Evolutionary conservation across 2,797 vertebrate species (phyloP).

Genomic region (Brachyrhaphis roseni): DNA sequence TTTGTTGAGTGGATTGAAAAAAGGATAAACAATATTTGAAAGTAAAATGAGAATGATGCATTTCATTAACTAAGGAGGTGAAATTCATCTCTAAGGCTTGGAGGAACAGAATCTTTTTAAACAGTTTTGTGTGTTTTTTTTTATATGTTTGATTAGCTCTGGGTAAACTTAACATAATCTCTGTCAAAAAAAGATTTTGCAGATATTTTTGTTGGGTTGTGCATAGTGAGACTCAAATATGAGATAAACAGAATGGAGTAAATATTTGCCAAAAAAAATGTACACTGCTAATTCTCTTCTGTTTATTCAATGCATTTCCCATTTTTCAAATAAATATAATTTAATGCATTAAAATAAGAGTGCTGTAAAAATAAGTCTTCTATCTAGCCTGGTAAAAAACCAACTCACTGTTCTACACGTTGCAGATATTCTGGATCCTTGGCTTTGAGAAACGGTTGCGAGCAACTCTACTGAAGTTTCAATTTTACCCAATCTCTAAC

Average conservation of each 20-base stretch:
- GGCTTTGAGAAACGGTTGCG: too few relatives aligned
- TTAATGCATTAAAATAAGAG: not conserved
- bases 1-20: constrained; percentile 24
- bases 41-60: constrained; percentile 59
- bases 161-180: not conserved
- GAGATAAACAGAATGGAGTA: constrained; percentile 1
- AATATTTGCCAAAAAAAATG: not conserved
- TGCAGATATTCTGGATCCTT: too few relatives aligned
- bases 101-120: constrained; percentile 22
- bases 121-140: not conserved
- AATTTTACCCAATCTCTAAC: too few relatives aligned
- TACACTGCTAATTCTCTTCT: not conserved
- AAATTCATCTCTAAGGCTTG: constrained; percentile 48
- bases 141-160: not conserved
- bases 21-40: constrained; percentile 49
- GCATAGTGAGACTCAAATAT: not conserved
- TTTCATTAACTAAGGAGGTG: constrained; percentile 25
- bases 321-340: not conserved
- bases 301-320: not conserved
- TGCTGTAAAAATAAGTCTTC: not conserved
- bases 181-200: not conserved
- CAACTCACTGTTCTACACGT: too few relatives aligned
- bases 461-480: too few relatives aligned
- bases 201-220: not conserved
- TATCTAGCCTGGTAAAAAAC: too few relatives aligned